phyloP scores from a whole-genome alignment of 2,797 vertebrate species.

The Melanotaenia parkinsoni region DNA sequence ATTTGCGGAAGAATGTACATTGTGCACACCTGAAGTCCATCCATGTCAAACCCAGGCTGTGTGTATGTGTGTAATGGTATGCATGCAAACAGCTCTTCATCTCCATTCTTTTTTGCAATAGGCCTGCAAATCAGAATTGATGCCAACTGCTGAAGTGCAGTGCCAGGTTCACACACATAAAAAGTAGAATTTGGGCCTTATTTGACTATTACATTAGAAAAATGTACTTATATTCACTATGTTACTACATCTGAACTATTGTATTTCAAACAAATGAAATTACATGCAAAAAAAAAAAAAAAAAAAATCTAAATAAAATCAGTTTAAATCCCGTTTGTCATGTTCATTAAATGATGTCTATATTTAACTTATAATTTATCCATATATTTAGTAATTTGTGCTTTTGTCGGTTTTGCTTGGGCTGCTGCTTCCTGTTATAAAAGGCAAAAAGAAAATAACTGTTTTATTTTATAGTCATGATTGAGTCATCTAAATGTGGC shows the following conservation, averaged over 20 bases:
- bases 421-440: background rate
- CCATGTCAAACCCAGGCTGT: background rate
- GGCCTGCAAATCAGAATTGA: background rate
- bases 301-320: too few species aligned
- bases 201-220: background rate
- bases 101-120: background rate
- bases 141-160: background rate
- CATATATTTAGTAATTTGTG: too few species aligned
- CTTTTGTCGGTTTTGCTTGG: background rate
- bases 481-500: constrained; percentile 15
- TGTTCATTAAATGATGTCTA: too few species aligned
- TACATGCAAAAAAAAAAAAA: too few species aligned
- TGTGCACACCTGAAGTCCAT: background rate
- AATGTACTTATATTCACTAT: background rate
- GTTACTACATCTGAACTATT: too few species aligned
- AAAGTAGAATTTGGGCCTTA: background rate
- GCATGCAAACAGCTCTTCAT: background rate
- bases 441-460: too few species aligned
- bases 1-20: background rate
- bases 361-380: too few species aligned
- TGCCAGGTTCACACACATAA: constrained; percentile 16
- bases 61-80: background rate
- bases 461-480: constrained; percentile 17
- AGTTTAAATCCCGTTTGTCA: too few species aligned
- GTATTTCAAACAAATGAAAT: too few species aligned